Conservation (phyloP, 2,113 vertebrate genomes). For the Diadophis punctatus region DNA sequence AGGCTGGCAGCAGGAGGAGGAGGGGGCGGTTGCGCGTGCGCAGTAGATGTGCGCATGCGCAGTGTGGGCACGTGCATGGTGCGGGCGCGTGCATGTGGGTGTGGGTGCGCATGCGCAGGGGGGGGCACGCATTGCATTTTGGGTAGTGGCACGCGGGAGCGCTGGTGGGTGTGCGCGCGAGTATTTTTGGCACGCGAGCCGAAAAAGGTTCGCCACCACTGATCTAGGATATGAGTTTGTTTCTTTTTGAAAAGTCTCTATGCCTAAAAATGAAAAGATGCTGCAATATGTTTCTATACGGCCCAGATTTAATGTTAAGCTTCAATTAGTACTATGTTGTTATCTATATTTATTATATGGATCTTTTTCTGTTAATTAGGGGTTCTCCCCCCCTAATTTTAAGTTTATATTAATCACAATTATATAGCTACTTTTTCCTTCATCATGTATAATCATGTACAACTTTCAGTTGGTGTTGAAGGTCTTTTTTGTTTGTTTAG, state of each 20-base stretch:
- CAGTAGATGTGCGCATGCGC: no score
- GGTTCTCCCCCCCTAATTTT: neutral
- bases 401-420: neutral
- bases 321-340: neutral
- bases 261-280: neutral
- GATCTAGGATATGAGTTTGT: neutral
- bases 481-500: neutral
- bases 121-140: no score
- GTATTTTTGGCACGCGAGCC: no score
- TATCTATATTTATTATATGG: neutral
- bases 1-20: no score
- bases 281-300: neutral
- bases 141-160: no score
- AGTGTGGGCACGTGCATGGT: no score
- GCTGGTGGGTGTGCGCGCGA: no score
- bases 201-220: no score
- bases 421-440: neutral
- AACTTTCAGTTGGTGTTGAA: neutral
- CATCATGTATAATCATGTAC: neutral
- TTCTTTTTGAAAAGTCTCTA: neutral
- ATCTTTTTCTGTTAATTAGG: neutral
- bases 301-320: neutral
- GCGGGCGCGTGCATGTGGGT: no score
- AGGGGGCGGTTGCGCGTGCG: no score
- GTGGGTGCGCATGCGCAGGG: no score